phyloP scores from a whole-genome alignment of 2,113 vertebrate species.

The Osmerus mordax region DNA sequence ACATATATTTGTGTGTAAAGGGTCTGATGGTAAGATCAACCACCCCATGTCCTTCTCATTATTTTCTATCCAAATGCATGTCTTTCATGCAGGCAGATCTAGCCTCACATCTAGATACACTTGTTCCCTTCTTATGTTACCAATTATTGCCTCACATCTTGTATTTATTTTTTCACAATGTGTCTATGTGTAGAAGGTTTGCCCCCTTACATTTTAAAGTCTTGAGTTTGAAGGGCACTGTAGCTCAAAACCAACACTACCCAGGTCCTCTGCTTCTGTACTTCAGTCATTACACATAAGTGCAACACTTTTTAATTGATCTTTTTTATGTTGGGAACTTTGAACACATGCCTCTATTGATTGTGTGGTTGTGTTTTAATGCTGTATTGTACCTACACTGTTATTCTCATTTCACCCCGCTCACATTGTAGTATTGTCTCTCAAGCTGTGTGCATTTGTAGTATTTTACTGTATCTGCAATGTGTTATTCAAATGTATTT shows the following conservation, averaged over 20 bases:
- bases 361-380: slow-evolving; percentile 24
- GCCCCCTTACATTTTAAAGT: no score
- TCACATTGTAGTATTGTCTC: slow-evolving; percentile 3
- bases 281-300: slow-evolving; percentile 1
- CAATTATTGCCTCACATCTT: neutral
- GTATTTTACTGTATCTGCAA: neutral
- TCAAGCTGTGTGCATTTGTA: slow-evolving; percentile 15
- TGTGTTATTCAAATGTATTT: neutral
- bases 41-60: slow-evolving; percentile 26
- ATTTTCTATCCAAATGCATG: slow-evolving; percentile 14
- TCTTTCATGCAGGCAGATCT: slow-evolving; percentile 2
- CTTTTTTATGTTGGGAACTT: slow-evolving; percentile 21
- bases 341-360: slow-evolving; percentile 16
- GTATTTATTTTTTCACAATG: slow-evolving; percentile 59
- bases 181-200: slow-evolving; percentile 27
- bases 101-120: neutral
- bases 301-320: slow-evolving; percentile 13
- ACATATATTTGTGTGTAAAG: slow-evolving; percentile 39
- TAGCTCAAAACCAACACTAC: slow-evolving; percentile 8
- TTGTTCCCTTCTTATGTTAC: neutral
- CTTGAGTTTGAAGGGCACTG: neutral
- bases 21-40: slow-evolving; percentile 16
- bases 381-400: slow-evolving; percentile 16
- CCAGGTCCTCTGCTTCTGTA: slow-evolving; percentile 11
- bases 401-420: slow-evolving; percentile 1